Evolutionary conservation across 1,140 invertebrate genomes (phyloP), one percentile per base, ranked within the genome.

Genomic region (Notospermus geniculatus): DNA sequence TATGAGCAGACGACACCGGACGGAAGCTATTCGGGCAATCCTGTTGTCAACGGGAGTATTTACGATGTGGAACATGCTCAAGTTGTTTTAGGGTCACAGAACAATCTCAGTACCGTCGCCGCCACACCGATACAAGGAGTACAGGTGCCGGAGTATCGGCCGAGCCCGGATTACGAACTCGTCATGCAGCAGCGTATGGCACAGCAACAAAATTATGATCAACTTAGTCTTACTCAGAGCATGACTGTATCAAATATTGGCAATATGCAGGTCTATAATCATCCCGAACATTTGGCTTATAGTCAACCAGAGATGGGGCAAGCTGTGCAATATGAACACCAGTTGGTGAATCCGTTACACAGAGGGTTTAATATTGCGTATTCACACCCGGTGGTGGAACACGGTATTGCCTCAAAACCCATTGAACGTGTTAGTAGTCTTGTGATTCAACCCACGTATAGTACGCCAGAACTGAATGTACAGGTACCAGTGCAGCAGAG

Each of bases 131-230:
- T 5, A 7, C 46, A 27, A 5, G 46, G 25, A n/a, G 9, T 50
- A 36, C 32, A 36, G 15, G 32, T 95, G 19, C 93, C 93, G 0
- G 90, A 90, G 0, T 97, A 97, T 78, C 86, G 93, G 36, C 91
- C 89, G 25, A 92, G 92, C 1, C 94, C 94, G 0, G 93, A 95
- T 79, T 97, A 97, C 76, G 92, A 96, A 74, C 93, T 92, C 0
- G 93, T 94, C 5, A 86, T 97, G 50, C 90, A 91, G 73, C 75
- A 82, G 39, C 68, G 80, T 72, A 60, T 77, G 65, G n/a, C 36
- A 61, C 52, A 56, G 30, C 30, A 69, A n/a, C 50, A 56, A 30
- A 56, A 64, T 36, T 61, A 63, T 29, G 58, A 63, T 29, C 65
- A 70, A 25, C 59, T 50, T 4, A 19, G 57, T 30, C 30, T 63